Evolutionary conservation across 2,797 vertebrate species (phyloP), one percentile per base, ranked within the genome.

Genomic region (Enteromius viviparus): DNA sequence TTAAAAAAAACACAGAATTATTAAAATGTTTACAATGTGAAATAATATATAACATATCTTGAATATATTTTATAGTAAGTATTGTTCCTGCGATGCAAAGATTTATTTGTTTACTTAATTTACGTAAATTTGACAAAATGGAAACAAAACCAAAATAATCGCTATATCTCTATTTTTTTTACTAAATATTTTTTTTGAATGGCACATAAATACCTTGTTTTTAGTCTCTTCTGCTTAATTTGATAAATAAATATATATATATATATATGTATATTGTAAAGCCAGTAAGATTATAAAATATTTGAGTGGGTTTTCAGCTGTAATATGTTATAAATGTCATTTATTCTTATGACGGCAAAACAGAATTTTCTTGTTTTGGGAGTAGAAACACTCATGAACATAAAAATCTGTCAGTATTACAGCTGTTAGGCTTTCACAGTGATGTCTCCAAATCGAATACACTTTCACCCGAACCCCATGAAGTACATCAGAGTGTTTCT

Each of bases 321-420:
- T 55, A 12, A 53, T 53, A 74, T 11, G 3, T 4, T 53, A 34
- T 53, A 74, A 17, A 72, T 53, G 7, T 60, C 0, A 77, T 65
- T 14, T 14, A 78, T 64, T 32, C 3, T 3, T 29, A 3, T 64
- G 17, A 65, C 8, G n/a, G 23, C 26, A 65, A 45, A 65, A 15
- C 15, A 21, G 10, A n/a, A 32, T 51, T n/a, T 19, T 65, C 6
- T 0, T 75, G 29, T 21, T 17, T 51, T 37, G 34, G 49, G 49
- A 58, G 62, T 75, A 66, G 32, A 68, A 68, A 66, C 71, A 40
- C 60, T 66, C 58, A 42, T 11, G 21, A 74, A 26, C 21, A 21
- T 66, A 49, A 68, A 17, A 29, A 55, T 66, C 34, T 0, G 21
- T 62, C 72, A 68, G 12, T 51, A 40, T 53, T 42, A 66, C n/a